These are phyloP conservation scores for Hermaeophaga mercurialis DNA, from an alignment of 2,888 invertebrate species.

Conservation along the genomic window DNA sequence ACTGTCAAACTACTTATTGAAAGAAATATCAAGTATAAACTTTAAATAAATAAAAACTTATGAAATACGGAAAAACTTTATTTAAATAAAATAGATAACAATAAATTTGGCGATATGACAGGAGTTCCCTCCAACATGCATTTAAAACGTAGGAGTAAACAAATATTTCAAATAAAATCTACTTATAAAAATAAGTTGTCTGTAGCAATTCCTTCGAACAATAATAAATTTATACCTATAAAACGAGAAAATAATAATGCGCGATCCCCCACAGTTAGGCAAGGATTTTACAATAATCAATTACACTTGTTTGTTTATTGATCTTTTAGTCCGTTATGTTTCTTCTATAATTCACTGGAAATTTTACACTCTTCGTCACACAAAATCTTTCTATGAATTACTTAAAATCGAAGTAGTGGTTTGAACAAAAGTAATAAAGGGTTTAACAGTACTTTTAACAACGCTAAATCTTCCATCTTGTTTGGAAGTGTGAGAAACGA, in stretches of 20 bases:
- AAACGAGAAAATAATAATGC: conserved; percentile 24
- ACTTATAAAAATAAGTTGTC: too few relatives aligned
- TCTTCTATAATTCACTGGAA: conserved; percentile 28
- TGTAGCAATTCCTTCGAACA: too few relatives aligned
- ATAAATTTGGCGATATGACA: conserved; percentile 12
- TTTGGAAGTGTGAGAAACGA: conserved; percentile 8
- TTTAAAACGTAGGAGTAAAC: too few relatives aligned
- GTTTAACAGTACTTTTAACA: conserved; percentile 13
- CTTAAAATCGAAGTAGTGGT: not conserved
- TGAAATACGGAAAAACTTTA: conserved; percentile 3
- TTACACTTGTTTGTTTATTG: conserved; percentile 38
- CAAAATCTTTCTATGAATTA: conserved; percentile 2
- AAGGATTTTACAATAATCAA: conserved; percentile 33
- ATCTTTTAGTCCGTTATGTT: conserved; percentile 21
- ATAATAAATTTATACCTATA: conserved; percentile 23
- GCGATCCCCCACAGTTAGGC: conserved; percentile 23
- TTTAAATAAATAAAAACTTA: conserved; percentile 4
- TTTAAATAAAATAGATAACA: conserved; percentile 11
- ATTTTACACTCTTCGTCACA: conserved; percentile 26
- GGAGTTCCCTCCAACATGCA: conserved; percentile 10
- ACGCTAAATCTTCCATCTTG: conserved; percentile 23
- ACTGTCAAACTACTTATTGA: conserved; percentile 3
- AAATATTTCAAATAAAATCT: too few relatives aligned
- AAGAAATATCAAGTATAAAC: conserved; percentile 1
- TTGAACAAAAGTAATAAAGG: not conserved